Conservation (phyloP, 2,113 vertebrate genomes). For the Petaurus breviceps region DNA sequence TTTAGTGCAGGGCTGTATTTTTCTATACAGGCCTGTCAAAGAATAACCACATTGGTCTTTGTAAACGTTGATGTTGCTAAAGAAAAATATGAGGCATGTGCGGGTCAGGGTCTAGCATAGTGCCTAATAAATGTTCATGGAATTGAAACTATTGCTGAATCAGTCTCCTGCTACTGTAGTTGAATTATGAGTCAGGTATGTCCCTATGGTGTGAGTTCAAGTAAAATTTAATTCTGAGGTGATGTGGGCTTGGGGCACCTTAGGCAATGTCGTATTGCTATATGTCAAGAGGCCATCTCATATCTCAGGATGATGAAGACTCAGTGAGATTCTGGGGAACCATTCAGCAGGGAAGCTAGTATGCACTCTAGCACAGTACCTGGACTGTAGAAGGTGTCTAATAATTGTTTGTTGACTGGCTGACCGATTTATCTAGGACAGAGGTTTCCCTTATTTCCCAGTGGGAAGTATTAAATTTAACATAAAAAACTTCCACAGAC, state of each 20-base stretch:
- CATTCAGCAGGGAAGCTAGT: neutral
- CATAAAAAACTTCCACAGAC: neutral
- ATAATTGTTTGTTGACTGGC: neutral
- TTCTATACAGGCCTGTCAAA: neutral
- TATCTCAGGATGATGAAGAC: neutral
- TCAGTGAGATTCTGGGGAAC: accelerated
- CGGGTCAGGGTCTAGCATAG: neutral
- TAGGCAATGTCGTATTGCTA: neutral
- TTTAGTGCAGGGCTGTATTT: neutral
- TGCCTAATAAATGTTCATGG: neutral
- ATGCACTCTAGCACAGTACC: neutral
- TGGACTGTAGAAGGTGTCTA: neutral
- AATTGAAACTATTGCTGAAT: neutral
- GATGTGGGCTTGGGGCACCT: neutral
- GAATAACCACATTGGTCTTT: neutral
- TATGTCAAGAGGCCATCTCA: neutral
- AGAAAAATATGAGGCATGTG: neutral
- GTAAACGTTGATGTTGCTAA: neutral
- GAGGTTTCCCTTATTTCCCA: neutral
- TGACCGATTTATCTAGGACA: neutral
- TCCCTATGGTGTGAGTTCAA: neutral
- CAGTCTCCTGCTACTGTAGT: neutral
- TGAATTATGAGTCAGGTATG: constrained; percentile 13
- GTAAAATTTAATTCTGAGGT: neutral
- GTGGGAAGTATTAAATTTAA: neutral